These are phyloP conservation scores for Leptopterna dolabrata DNA, from an alignment of 2,888 invertebrate genomes.

Conservation along the genomic window DNA sequence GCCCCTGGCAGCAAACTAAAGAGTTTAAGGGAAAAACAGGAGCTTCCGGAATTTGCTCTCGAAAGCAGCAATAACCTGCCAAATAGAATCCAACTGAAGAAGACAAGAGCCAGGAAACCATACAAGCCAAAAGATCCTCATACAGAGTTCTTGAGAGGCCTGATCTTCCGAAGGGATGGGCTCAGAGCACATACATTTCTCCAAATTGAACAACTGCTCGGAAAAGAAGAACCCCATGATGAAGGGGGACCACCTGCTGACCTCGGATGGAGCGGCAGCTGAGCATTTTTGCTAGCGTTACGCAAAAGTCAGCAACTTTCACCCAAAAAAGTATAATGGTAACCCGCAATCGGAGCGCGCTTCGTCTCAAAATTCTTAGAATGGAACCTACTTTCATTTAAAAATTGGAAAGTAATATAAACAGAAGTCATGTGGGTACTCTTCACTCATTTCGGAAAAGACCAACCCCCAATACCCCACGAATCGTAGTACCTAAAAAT, in stretches of 20 bases:
- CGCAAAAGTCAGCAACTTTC: constrained; percentile 8
- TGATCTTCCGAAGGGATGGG: background rate
- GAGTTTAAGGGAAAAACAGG: background rate
- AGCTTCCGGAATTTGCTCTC: background rate
- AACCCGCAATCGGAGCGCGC: too few relatives aligned
- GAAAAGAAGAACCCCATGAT: too few relatives aligned
- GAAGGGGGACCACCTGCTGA: background rate
- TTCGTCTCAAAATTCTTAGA: too few relatives aligned
- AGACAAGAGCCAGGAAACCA: background rate
- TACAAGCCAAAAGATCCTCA: background rate
- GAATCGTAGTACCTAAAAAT: too few relatives aligned
- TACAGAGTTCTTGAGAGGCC: background rate
- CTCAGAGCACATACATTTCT: background rate
- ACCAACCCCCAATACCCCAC: too few relatives aligned
- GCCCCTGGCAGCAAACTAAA: background rate
- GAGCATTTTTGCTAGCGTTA: background rate
- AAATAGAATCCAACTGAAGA: too few relatives aligned
- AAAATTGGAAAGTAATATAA: too few relatives aligned
- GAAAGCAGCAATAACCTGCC: background rate
- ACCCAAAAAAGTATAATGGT: background rate
- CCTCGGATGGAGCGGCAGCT: background rate
- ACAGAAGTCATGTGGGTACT: too few relatives aligned
- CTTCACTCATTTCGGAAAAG: too few relatives aligned
- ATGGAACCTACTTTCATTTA: too few relatives aligned
- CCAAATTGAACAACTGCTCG: background rate